These are phyloP conservation scores for Chymomyza procnemis DNA, from an alignment of 2,888 invertebrate genomes.

Conservation along the genomic window DNA sequence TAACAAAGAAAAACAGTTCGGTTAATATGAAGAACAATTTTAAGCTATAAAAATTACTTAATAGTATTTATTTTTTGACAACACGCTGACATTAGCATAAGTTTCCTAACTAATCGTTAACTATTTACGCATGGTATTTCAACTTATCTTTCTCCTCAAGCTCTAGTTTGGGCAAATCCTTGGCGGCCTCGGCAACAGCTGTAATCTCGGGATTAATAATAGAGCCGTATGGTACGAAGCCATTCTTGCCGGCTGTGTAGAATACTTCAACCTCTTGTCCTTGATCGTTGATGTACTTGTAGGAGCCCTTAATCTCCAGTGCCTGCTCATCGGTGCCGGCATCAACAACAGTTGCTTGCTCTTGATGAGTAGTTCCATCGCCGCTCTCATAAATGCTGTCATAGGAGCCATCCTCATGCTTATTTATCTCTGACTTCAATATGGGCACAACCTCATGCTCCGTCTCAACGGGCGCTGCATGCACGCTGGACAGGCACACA, in stretches of 20 bases:
- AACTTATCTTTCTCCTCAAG: constrained; percentile 11
- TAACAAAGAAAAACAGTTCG: neutral
- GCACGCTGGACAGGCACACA: constrained; percentile 34
- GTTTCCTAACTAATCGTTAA: neutral
- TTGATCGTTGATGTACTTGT: constrained; percentile 71
- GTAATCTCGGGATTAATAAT: constrained; percentile 73
- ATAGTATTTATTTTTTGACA: neutral
- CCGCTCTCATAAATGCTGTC: constrained; percentile 53
- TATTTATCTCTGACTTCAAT: constrained; percentile 61
- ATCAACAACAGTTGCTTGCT: constrained; percentile 58
- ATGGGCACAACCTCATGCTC: constrained; percentile 58
- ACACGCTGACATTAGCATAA: neutral
- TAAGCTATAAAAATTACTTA: neutral
- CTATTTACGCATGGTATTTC: neutral
- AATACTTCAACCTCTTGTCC: constrained; percentile 74
- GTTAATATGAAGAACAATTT: neutral
- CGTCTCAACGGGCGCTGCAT: constrained; percentile 43
- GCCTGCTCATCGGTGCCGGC: constrained; percentile 64
- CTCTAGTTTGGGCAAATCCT: constrained; percentile 63
- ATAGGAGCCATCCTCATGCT: constrained; percentile 71
- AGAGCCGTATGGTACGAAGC: constrained; percentile 75
- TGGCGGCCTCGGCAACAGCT: constrained; percentile 71
- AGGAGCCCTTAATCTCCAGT: constrained; percentile 73
- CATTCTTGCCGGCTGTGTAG: constrained; percentile 77
- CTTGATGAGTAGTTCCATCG: constrained; percentile 71